phyloP scores from a whole-genome alignment of 1,140 invertebrate species.

The Phenacoccus solenopsis region DNA sequence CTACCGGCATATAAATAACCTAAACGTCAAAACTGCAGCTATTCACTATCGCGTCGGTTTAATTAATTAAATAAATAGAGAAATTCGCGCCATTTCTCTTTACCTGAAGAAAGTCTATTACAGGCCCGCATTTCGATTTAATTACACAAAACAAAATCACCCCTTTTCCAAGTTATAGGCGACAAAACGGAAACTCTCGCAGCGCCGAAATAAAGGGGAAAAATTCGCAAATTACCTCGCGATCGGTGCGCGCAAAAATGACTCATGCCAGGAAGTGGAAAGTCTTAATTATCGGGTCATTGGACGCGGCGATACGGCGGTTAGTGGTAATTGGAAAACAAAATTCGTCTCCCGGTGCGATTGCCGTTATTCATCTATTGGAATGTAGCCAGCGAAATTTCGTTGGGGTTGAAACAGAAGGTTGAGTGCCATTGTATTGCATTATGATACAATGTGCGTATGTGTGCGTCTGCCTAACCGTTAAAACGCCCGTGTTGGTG shows the following conservation, averaged over 20 bases:
- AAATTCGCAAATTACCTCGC: not conserved
- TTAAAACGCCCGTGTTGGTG: not conserved
- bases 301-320: not conserved
- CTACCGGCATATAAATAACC: too few species aligned
- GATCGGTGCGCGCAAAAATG: not conserved
- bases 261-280: not conserved
- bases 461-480: not conserved
- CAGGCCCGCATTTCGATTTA: too few species aligned
- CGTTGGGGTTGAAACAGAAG: not conserved
- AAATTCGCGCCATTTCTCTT: too few species aligned
- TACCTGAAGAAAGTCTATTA: too few species aligned
- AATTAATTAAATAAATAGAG: too few species aligned
- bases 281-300: not conserved
- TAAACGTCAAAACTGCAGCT: too few species aligned
- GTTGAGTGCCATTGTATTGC: not conserved
- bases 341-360: not conserved
- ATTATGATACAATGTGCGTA: slow-evolving; percentile 2
- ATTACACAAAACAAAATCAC: too few species aligned
- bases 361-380: not conserved
- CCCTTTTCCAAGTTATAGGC: too few species aligned
- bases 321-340: not conserved
- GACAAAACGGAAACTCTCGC: not conserved
- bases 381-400: not conserved
- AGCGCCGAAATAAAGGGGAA: not conserved
- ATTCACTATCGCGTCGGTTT: too few species aligned